Evolutionary conservation across 2,888 invertebrate genomes (phyloP), one percentile per base, ranked within the genome.

Genomic region (Lepetodrilus schrolli): DNA sequence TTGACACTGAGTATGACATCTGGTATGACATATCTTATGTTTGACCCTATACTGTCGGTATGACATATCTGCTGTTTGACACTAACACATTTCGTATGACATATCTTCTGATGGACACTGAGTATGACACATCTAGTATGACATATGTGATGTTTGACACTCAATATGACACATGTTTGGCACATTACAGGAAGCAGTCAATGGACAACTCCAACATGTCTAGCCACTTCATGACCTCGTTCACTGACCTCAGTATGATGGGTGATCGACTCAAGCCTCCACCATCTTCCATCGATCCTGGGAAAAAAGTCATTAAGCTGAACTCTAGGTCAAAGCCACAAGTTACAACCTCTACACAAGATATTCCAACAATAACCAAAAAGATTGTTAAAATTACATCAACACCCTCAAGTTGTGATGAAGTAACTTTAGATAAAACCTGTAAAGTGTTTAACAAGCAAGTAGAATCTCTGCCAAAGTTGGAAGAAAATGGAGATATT

Each of bases 251-350:
- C 3, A 73, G 74, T 43, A 23, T 50, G 20, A 47, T 48, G 10
- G 79, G 75, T 17, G 82, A 82, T 26, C 78, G 85, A 2, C 75
- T 87, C 17, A 88, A 88, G 72, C 86, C 85, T 4, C 88, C 86
- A 4, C 84, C 84, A 38, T 83, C 86, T 5, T 84, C 83, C 74
- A 80, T 87, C 10, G 82, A 85, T 72, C 79, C 80, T 73, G 78
- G 82, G 4, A 84, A 80, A 70, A 88, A 88, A 78, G 83, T 79
- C 30, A 83, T 88, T 23, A 85, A 84, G 74, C 75, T 88, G 7
- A 77, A 71, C 30, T 75, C 80, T 4, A 20, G 43, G 20, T 7
- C 17, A 26, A 72, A 65, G 21, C 13, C 38, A 0, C 26, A 47
- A 13, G 23, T 26, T 4, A 21, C n/a, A 51, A 23, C n/a, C 7